Evolutionary conservation across 2,888 invertebrate species (phyloP).

Genomic region (Sesia bembeciformis): DNA sequence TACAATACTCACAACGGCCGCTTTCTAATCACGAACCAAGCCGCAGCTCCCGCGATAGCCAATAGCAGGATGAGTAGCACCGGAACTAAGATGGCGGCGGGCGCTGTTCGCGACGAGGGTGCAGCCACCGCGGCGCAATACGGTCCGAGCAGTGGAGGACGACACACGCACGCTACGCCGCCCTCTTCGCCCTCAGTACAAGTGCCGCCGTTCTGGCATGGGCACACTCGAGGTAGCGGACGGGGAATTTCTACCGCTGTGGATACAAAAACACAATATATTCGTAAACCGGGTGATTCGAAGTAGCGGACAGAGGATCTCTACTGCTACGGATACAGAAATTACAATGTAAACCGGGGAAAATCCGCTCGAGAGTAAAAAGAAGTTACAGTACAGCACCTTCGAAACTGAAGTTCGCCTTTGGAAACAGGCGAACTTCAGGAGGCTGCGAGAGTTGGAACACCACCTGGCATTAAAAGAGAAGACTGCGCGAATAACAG

Average conservation of each 20-base stretch:
- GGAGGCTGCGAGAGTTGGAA: too few relatives aligned
- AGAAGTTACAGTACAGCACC: too few relatives aligned
- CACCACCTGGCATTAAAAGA: too few relatives aligned
- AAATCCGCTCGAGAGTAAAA: too few relatives aligned
- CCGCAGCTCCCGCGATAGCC: conserved; percentile 81
- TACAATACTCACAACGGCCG: conserved; percentile 84
- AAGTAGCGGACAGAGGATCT: too few relatives aligned
- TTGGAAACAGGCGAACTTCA: too few relatives aligned
- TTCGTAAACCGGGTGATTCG: too few relatives aligned
- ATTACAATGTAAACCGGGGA: too few relatives aligned
- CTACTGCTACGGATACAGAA: too few relatives aligned
- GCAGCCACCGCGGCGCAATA: conserved; percentile 78
- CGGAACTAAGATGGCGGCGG: conserved; percentile 87
- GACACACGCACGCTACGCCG: conserved; percentile 79
- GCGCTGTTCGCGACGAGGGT: conserved; percentile 71
- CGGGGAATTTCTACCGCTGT: conserved; percentile 83
- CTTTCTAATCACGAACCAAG: conserved; percentile 87
- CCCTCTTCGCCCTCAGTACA: conserved; percentile 74
- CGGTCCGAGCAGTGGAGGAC: conserved; percentile 77
- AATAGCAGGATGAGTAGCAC: conserved; percentile 85
- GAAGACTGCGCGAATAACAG: too few relatives aligned
- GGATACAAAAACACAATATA: conserved; percentile 2
- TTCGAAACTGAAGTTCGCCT: too few relatives aligned
- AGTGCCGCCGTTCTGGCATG: conserved; percentile 90
- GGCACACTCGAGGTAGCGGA: conserved; percentile 84